These are phyloP conservation scores for Notodonta dromedarius DNA, from an alignment of 2,888 invertebrate species.

Conservation along the genomic window DNA sequence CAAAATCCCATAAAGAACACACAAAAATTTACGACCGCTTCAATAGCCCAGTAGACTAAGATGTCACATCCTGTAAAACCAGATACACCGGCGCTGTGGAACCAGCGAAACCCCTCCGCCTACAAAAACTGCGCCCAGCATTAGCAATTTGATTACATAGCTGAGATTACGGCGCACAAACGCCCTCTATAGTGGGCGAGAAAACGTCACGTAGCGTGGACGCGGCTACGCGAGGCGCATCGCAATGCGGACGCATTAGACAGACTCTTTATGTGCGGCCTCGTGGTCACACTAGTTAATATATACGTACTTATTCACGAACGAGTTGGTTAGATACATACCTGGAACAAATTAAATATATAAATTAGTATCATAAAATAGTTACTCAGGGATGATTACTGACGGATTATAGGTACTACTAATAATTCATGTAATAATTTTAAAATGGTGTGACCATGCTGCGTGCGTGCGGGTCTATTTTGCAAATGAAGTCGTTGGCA, in stretches of 20 bases:
- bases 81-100: slow-evolving; percentile 8
- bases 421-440: too few species aligned
- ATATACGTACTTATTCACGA: slow-evolving; percentile 1
- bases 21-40: slow-evolving; percentile 28
- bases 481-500: too few species aligned
- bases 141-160: slow-evolving; percentile 59
- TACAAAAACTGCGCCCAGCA: slow-evolving; percentile 48
- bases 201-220: slow-evolving; percentile 59
- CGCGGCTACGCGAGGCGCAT: slow-evolving; percentile 46
- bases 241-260: slow-evolving; percentile 42
- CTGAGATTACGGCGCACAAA: slow-evolving; percentile 53
- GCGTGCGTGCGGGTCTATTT: too few species aligned
- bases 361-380: neutral
- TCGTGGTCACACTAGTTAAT: slow-evolving; percentile 2
- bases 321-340: neutral
- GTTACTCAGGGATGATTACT: too few species aligned
- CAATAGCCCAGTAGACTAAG: slow-evolving; percentile 18
- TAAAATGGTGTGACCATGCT: too few species aligned
- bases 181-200: slow-evolving; percentile 58
- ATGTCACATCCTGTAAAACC: slow-evolving; percentile 35
- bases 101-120: slow-evolving; percentile 25
- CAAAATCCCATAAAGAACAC: slow-evolving; percentile 19
- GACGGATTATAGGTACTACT: too few species aligned
- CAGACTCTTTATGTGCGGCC: slow-evolving; percentile 19
- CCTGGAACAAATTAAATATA: slow-evolving; percentile 6